phyloP scores from a whole-genome alignment of 2,113 vertebrate genomes.

The Orthochromis malagaraziensis region DNA sequence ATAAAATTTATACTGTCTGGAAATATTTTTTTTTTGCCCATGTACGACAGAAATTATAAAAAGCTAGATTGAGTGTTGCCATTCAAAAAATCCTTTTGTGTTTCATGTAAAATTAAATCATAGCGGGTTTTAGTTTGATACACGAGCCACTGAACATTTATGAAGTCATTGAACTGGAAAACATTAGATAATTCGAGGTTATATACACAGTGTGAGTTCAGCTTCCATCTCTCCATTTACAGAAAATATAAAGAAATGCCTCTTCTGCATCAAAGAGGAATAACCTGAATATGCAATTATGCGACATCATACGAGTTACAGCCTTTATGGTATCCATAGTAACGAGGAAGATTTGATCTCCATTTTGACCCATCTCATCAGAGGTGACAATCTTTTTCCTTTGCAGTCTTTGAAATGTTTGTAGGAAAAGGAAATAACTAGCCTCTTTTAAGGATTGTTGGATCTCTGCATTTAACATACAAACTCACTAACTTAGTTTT shows the following conservation, averaged over 20 bases:
- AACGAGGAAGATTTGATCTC: background rate
- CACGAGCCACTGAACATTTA: background rate
- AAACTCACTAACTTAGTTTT: conserved; percentile 3
- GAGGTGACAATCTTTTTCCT: background rate
- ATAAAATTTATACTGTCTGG: background rate
- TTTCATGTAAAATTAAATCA: background rate
- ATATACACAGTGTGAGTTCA: background rate
- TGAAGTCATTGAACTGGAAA: background rate
- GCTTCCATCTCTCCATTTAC: background rate
- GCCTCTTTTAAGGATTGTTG: background rate
- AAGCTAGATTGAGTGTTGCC: background rate
- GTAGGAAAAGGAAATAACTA: background rate
- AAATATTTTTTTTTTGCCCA: background rate
- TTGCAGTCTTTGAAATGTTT: background rate
- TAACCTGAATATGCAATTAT: background rate
- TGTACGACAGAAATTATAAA: background rate
- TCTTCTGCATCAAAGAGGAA: background rate
- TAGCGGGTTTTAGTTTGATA: background rate
- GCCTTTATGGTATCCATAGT: conserved; percentile 4
- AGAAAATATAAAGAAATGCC: background rate
- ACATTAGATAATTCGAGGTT: background rate
- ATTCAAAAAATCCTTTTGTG: background rate
- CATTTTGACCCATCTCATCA: background rate
- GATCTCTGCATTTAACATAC: background rate
- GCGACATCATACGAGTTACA: background rate